phyloP scores from a whole-genome alignment of 2,113 vertebrate genomes.

The Heterotis niloticus region DNA sequence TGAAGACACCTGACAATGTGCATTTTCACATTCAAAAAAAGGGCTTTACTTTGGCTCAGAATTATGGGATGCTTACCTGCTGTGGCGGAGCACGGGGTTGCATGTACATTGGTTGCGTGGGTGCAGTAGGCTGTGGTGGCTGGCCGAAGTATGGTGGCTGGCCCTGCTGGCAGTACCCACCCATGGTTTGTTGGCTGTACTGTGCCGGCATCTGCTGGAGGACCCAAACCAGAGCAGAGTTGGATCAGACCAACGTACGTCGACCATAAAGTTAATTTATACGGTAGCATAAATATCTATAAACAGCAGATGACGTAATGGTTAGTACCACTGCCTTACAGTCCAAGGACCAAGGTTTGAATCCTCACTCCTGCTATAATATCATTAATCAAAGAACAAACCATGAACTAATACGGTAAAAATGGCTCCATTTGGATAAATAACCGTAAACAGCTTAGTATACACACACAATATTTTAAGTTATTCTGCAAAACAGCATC shows the following conservation, averaged over 20 bases:
- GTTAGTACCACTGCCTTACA: not conserved
- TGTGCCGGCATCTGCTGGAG: constrained; percentile 83
- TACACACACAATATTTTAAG: too few relatives aligned
- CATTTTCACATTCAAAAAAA: too few relatives aligned
- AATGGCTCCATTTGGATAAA: not conserved
- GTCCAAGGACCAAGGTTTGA: not conserved
- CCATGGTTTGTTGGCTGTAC: constrained; percentile 83
- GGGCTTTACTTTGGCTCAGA: too few relatives aligned
- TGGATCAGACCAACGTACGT: too few relatives aligned
- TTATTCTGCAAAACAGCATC: too few relatives aligned
- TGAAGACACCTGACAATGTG: too few relatives aligned
- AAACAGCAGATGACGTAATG: too few relatives aligned
- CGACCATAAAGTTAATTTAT: not conserved
- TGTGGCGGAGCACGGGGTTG: constrained; percentile 81
- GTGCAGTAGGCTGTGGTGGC: constrained; percentile 76
- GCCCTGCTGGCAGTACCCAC: constrained; percentile 81
- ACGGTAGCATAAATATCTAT: too few relatives aligned
- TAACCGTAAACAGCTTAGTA: too few relatives aligned
- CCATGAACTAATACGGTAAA: not conserved
- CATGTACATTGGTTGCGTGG: constrained; percentile 75
- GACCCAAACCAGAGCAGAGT: constrained; percentile 39
- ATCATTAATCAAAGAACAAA: constrained; percentile 1
- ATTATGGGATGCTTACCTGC: constrained; percentile 71
- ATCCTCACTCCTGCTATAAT: not conserved
- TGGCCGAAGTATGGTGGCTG: constrained; percentile 92